Percentiles rank a stretch among this genome's conserved stretches.
Conservation (phyloP, 2,797 vertebrate genomes). For the Labroides dimidiatus region DNA sequence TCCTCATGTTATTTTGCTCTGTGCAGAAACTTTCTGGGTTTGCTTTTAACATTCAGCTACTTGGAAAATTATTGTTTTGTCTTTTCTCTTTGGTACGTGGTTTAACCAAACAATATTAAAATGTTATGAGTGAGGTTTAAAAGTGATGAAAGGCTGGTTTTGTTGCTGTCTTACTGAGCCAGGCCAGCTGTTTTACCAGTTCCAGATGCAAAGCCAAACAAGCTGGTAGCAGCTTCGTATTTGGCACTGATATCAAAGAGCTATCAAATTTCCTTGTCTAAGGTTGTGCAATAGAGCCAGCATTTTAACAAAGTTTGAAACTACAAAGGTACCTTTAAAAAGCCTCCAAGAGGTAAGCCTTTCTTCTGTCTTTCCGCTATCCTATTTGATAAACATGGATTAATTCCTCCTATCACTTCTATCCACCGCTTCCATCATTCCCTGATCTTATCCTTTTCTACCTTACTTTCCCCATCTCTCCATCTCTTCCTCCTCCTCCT, state of each 20-base stretch:
- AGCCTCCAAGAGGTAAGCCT: too few species aligned
- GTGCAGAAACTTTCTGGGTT: too few species aligned
- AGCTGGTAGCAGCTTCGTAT: background rate
- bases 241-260: too few species aligned
- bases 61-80: too few species aligned
- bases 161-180: background rate
- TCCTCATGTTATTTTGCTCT: too few species aligned
- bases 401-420: background rate
- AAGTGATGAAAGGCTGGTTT: background rate
- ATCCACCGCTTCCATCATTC: background rate
- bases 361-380: background rate
- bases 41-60: too few species aligned
- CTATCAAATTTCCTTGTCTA: too few species aligned
- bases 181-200: background rate
- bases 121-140: background rate
- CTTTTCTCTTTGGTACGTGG: background rate
- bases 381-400: too few species aligned
- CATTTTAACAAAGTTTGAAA: too few species aligned
- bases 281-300: too few species aligned
- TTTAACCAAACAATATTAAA: background rate
- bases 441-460: background rate
- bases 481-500: slow-evolving; percentile 31
- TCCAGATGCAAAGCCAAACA: background rate
- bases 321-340: too few species aligned
- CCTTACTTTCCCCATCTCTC: background rate